phyloP scores from a whole-genome alignment of 2,113 vertebrate species.

The Tetraodon nigroviridis region DNA sequence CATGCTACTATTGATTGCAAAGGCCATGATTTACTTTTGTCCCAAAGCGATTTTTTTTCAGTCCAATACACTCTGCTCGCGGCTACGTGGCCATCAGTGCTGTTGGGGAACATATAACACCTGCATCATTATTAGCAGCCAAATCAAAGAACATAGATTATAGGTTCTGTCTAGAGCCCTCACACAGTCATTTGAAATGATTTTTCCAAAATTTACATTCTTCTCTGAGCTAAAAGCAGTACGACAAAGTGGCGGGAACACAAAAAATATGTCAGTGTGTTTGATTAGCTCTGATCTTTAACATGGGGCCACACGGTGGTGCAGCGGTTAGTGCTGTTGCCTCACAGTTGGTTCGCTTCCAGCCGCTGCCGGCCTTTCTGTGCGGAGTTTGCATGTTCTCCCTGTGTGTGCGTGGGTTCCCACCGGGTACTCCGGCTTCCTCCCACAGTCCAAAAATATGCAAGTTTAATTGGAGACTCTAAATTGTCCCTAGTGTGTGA shows the following conservation, averaged over 20 bases:
- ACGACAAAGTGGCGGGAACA: slow-evolving; percentile 14
- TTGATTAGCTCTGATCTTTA: not conserved
- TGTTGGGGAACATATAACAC: slow-evolving; percentile 69
- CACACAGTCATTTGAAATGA: slow-evolving; percentile 26
- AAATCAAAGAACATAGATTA: slow-evolving; percentile 58
- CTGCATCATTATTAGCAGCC: slow-evolving; percentile 55
- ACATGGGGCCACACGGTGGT: no score
- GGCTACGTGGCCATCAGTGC: slow-evolving; percentile 43
- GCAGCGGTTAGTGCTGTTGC: no score
- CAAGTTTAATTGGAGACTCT: no score
- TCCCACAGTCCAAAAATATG: no score
- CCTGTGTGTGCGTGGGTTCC: no score
- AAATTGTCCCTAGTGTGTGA: no score
- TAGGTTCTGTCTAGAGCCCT: slow-evolving; percentile 48
- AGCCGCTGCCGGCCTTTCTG: no score
- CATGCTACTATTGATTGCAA: slow-evolving; percentile 64
- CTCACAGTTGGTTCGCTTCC: no score
- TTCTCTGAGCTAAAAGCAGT: slow-evolving; percentile 19
- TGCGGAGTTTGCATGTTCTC: no score
- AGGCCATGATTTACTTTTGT: slow-evolving; percentile 67
- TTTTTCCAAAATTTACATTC: slow-evolving; percentile 50
- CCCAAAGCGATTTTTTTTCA: slow-evolving; percentile 68
- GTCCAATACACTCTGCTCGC: slow-evolving; percentile 63
- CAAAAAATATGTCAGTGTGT: not conserved
- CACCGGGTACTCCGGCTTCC: no score